Base-by-base conservation (phyloP, 2,888 invertebrate genomes). In the Subacronicta megacephala region DNA sequence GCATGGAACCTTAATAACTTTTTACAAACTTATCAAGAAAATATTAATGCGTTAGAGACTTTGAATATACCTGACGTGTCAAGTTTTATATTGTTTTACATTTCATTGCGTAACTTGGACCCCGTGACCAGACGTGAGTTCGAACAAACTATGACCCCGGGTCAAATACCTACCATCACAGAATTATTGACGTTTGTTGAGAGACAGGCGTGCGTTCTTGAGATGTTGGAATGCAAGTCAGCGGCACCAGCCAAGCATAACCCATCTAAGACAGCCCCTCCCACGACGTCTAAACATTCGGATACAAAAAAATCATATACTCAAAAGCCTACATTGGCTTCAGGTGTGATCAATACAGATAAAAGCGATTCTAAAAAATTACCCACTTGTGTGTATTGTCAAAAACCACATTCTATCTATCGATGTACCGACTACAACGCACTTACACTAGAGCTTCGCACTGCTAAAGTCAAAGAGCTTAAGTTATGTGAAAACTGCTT, bases 41-140 rank as follows among this genome's bases (percentile, higher is more conserved):
- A 15, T 18, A 31, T 45, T 18, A 33, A 45, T 2, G 44, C 44
- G 5, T 18, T 45, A 7, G 31, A 51, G 26, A 10, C 10, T 4
- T 18, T 51, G 12, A 51, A 42, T 10, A 42, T 51, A 26, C 15
- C 18, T 10, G 41, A 51, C 15, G 16, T 51, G 31, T 29, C 41
- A 15, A 23, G 33, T 15, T 51, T 51, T 42, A 16, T 51, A 15
- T 42, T 51, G 9, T 51, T 41, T 42, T 42, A 51, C 17, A 1
- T 51, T 13, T 20, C 10, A 3, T n/a, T 45, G 17, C 31, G 31
- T 12, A 45, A 45, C 13, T 9, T 45, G 10, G 35, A 45, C 16
- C 38, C 47, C 7, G 29, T 51, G 13, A 42, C 41, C 5, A 41
- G 42, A 12, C 47, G 47, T 18, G 47, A 47, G 29, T 47, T 47